A percentile compares a stretch with the other conserved stretches of the same genome.
Evolutionary conservation across 2,797 vertebrate species (phyloP).

Genomic region (Pseudotriccus pelzelni): DNA sequence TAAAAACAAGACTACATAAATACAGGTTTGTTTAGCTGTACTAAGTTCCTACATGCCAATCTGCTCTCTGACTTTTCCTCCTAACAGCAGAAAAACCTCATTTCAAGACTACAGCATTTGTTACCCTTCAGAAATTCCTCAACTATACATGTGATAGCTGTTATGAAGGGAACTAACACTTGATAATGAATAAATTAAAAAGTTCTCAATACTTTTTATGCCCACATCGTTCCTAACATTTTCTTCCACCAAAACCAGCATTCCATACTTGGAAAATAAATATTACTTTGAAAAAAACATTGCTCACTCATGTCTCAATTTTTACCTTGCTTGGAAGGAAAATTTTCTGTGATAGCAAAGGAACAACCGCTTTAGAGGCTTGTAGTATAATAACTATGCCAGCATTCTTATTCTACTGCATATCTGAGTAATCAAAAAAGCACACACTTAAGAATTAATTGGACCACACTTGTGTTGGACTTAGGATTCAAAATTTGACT

Average conservation of each 20-base stretch:
- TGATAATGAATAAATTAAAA: background rate
- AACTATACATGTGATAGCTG: background rate
- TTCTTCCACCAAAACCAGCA: background rate
- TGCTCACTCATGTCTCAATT: background rate
- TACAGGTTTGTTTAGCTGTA: background rate
- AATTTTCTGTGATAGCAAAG: background rate
- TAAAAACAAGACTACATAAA: background rate
- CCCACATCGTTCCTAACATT: background rate
- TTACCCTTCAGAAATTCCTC: background rate
- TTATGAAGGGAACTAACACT: background rate
- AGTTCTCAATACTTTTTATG: background rate
- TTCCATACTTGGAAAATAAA: background rate
- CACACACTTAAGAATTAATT: background rate
- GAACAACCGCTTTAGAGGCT: background rate
- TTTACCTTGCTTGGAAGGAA: background rate
- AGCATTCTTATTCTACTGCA: background rate
- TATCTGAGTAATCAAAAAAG: background rate
- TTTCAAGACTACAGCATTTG: background rate
- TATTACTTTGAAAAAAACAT: background rate
- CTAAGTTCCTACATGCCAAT: background rate
- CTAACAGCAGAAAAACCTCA: background rate
- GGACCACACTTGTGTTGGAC: background rate
- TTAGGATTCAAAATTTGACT: background rate
- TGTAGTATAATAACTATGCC: background rate
- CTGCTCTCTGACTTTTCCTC: background rate